A percentile compares a stretch with the other conserved stretches of the same genome.
Evolutionary conservation across 1,140 invertebrate genomes (phyloP).

Genomic region (Mercenaria mercenaria): DNA sequence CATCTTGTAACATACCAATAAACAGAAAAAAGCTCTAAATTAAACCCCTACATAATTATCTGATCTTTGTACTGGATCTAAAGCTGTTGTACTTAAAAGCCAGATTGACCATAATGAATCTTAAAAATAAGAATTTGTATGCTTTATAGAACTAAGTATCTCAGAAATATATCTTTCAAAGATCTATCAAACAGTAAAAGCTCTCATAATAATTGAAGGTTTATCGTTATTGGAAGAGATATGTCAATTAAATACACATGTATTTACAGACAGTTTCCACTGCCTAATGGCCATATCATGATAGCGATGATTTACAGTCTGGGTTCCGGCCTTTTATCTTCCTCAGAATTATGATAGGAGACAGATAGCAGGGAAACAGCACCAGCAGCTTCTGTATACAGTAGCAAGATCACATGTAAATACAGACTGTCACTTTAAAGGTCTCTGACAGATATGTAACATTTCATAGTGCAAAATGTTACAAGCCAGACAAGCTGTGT

Average conservation of each 20-base stretch:
- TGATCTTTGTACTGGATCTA: no score
- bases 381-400: not conserved
- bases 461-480: not conserved
- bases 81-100: no score
- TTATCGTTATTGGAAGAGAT: slow-evolving; percentile 27
- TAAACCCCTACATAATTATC: no score
- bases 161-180: not conserved
- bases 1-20: no score
- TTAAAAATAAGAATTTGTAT: no score
- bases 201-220: slow-evolving; percentile 15
- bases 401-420: not conserved
- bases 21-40: no score
- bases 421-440: not conserved
- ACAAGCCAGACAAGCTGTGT: no score
- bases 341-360: not conserved
- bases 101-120: no score
- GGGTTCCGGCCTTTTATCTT: not conserved
- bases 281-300: slow-evolving; percentile 34
- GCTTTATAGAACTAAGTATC: no score
- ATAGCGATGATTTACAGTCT: slow-evolving; percentile 12
- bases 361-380: not conserved
- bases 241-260: slow-evolving; percentile 27
- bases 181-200: not conserved
- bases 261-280: not conserved
- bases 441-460: not conserved